phyloP scores from a whole-genome alignment of 2,113 vertebrate species.

The Hepsetus odoe region DNA sequence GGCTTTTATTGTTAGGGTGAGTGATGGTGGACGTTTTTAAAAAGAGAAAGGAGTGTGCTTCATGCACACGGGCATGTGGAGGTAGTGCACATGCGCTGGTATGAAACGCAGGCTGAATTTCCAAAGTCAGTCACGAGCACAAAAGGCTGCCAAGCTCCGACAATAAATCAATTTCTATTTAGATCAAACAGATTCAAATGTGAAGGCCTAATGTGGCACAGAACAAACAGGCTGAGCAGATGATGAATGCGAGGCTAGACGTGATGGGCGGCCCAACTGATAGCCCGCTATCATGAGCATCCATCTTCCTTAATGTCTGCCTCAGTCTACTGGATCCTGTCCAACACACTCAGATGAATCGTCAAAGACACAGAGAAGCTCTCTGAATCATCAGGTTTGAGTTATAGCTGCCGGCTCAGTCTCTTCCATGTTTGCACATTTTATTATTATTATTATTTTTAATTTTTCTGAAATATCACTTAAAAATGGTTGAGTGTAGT shows the following conservation, averaged over 20 bases:
- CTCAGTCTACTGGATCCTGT: constrained; percentile 46
- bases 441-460: not conserved
- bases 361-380: constrained; percentile 46
- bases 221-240: constrained; percentile 55
- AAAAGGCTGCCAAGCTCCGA: constrained; percentile 35
- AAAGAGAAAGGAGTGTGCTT: not conserved
- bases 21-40: not conserved
- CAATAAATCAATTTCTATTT: constrained; percentile 67
- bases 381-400: constrained; percentile 38
- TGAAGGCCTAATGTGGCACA: constrained; percentile 54
- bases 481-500: not conserved
- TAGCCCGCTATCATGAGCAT: constrained; percentile 56
- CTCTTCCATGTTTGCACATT: not conserved
- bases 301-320: constrained; percentile 56
- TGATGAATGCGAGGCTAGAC: constrained; percentile 53
- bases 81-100: not conserved
- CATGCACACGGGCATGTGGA: not conserved
- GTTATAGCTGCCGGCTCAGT: constrained; percentile 34
- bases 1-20: not conserved
- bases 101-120: constrained; percentile 19
- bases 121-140: constrained; percentile 41
- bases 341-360: constrained; percentile 46
- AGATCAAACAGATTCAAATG: constrained; percentile 61
- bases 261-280: constrained; percentile 59
- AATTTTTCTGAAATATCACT: constrained; percentile 37